phyloP scores from a whole-genome alignment of 2,888 invertebrate species.

The Rhagonycha lutea region DNA sequence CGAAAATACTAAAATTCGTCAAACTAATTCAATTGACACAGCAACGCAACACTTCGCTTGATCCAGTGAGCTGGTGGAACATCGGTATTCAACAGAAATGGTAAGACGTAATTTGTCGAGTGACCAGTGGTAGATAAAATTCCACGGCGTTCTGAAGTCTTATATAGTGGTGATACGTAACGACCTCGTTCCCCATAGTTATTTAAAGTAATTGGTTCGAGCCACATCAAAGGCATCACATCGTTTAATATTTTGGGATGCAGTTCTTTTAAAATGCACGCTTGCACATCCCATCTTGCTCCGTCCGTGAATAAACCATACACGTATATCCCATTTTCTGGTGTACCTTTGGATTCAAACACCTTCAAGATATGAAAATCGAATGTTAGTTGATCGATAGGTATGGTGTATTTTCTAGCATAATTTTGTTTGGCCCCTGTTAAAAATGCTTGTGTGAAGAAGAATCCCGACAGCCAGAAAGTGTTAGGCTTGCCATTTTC shows the following conservation, averaged over 20 bases:
- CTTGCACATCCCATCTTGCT: slow-evolving; percentile 83
- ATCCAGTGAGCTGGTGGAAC: slow-evolving; percentile 76
- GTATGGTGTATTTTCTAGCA: slow-evolving; percentile 82
- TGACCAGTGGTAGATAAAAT: slow-evolving; percentile 81
- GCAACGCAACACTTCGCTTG: slow-evolving; percentile 74
- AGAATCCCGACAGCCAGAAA: slow-evolving; percentile 93
- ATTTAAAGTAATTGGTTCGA: slow-evolving; percentile 72
- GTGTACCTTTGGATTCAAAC: slow-evolving; percentile 35
- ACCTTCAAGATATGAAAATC: slow-evolving; percentile 67
- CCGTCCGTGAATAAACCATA: slow-evolving; percentile 83
- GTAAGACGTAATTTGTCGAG: slow-evolving; percentile 83
- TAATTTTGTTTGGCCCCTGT: slow-evolving; percentile 90
- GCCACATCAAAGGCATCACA: slow-evolving; percentile 81
- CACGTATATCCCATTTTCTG: slow-evolving; percentile 68
- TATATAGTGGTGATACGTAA: slow-evolving; percentile 80
- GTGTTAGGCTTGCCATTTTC: slow-evolving; percentile 74
- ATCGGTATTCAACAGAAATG: slow-evolving; percentile 65
- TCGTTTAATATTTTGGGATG: slow-evolving; percentile 84
- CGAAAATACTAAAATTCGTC: neutral
- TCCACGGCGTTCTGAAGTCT: slow-evolving; percentile 79
- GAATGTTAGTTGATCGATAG: slow-evolving; percentile 80
- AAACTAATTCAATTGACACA: slow-evolving; percentile 70
- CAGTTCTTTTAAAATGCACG: slow-evolving; percentile 74
- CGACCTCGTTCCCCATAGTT: slow-evolving; percentile 61
- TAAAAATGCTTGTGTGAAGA: slow-evolving; percentile 89